phyloP scores from a whole-genome alignment of 2,888 invertebrate genomes.

The Abscondita cerata region DNA sequence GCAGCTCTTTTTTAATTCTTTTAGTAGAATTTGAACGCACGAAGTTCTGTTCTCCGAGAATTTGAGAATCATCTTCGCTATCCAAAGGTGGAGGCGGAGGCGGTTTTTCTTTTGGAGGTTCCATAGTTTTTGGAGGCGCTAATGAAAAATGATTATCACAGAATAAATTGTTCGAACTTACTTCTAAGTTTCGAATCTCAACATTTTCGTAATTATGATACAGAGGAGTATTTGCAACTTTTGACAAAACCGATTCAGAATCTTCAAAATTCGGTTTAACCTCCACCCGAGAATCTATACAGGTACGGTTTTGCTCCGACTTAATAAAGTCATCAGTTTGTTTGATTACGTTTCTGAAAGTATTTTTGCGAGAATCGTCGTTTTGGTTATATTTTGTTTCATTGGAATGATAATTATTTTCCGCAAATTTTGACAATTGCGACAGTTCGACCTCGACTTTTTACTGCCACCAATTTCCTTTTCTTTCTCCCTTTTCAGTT shows the following conservation, averaged over 20 bases:
- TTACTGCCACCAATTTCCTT: slow-evolving; percentile 15
- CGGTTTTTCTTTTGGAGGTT: slow-evolving; percentile 70
- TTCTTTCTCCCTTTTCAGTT: slow-evolving; percentile 45
- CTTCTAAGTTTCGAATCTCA: slow-evolving; percentile 1
- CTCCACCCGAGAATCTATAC: slow-evolving; percentile 5
- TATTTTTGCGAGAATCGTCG: too few species aligned
- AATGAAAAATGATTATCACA: slow-evolving; percentile 58
- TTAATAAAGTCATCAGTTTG: slow-evolving; percentile 14
- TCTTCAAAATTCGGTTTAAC: too few species aligned
- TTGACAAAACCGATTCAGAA: too few species aligned
- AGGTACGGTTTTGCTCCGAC: slow-evolving; percentile 3
- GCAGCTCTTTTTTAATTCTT: slow-evolving; percentile 84
- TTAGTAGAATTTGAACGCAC: slow-evolving; percentile 83
- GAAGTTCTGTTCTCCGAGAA: slow-evolving; percentile 53
- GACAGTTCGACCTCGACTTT: not conserved
- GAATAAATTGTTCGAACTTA: slow-evolving; percentile 59
- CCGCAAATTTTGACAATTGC: too few species aligned
- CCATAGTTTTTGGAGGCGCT: slow-evolving; percentile 40
- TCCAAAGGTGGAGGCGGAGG: slow-evolving; percentile 66
- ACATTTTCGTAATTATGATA: slow-evolving; percentile 59
- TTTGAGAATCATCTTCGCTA: slow-evolving; percentile 54
- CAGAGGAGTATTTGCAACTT: too few species aligned
- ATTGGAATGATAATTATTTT: too few species aligned
- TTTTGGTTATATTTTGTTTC: not conserved
- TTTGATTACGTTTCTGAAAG: not conserved